Evolutionary conservation across 2,888 invertebrate genomes (phyloP), one percentile per base, ranked within the genome.

Genomic region (Daptonema setosum): DNA sequence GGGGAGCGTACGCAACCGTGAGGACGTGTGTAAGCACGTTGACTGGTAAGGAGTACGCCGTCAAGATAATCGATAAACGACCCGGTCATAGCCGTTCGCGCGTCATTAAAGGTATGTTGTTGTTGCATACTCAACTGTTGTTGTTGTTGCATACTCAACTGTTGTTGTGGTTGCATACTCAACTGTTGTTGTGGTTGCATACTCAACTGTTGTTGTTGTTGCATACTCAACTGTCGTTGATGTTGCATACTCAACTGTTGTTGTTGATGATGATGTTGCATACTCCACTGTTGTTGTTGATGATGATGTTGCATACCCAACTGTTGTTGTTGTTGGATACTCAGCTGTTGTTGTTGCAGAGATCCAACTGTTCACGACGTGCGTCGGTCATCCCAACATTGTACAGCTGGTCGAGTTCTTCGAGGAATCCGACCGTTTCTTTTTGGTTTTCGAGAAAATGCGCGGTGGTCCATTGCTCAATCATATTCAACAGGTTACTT

Each of bases 311-410:
- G n/a, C n/a, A 35, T 35, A 35, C 17, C 17, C 45, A 3, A n/a
- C n/a, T n/a, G 14, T n/a, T 5, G 22, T 45, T 67, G 87, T 93
- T 78, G 86, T n/a, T 35, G 8, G 35, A 35, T 35, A 35, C 17
- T 35, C 45, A 3, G n/a, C n/a, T n/a, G 14, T n/a, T 5, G 22
- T 45, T 67, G 87, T 93, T 78, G 86, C 90, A 67, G 95, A 95
- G 76, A 91, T 95, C 70, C 93, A 95, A 78, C 93, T 90, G 64
- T 93, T 95, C 80, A 87, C 91, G 77, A 85, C 91, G 76, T 95
- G 93, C 76, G 85, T 87, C 75, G 87, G 87, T 66, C 91, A 95
- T 77, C 85, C 86, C 61, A 88, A 93, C 75, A 91, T 97, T 75
- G 85, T 95, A 72, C 90, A 93, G 77, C 80, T 97, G 74, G 83